These are phyloP conservation scores for Aromia moschata DNA, from an alignment of 2,888 invertebrate species.

Conservation along the genomic window DNA sequence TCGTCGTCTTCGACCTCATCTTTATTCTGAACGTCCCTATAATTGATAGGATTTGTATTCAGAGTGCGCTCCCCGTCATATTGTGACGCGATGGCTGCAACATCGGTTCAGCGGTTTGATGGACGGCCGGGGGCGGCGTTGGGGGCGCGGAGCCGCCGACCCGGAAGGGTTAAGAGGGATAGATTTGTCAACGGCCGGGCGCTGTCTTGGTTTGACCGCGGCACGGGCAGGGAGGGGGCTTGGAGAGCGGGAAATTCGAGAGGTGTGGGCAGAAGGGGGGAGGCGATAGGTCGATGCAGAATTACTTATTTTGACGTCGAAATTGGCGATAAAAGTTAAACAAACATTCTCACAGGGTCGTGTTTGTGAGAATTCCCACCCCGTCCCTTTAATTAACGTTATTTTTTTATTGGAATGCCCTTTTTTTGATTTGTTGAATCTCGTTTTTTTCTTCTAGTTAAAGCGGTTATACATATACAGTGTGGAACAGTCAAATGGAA, in stretches of 20 bases:
- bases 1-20: slow-evolving; percentile 12
- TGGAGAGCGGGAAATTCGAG: slow-evolving; percentile 42
- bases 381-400: too few species aligned
- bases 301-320: too few species aligned
- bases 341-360: too few species aligned
- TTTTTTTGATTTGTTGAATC: too few species aligned
- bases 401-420: too few species aligned
- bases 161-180: slow-evolving; percentile 57
- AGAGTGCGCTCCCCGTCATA: slow-evolving; percentile 49
- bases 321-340: too few species aligned
- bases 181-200: slow-evolving; percentile 59
- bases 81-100: slow-evolving; percentile 47
- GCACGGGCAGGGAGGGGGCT: slow-evolving; percentile 39
- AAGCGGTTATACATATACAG: too few species aligned
- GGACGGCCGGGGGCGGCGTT: slow-evolving; percentile 25
- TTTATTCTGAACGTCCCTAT: slow-evolving; percentile 15
- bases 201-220: slow-evolving; percentile 55
- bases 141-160: slow-evolving; percentile 6
- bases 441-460: too few species aligned
- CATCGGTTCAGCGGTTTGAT: slow-evolving; percentile 45
- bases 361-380: too few species aligned
- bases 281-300: too few species aligned
- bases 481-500: too few species aligned
- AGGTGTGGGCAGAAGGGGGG: too few species aligned
- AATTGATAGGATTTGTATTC: slow-evolving; percentile 48